Conservation (phyloP, 2,888 invertebrate species). For the Hydroisotoma schaefferi region DNA sequence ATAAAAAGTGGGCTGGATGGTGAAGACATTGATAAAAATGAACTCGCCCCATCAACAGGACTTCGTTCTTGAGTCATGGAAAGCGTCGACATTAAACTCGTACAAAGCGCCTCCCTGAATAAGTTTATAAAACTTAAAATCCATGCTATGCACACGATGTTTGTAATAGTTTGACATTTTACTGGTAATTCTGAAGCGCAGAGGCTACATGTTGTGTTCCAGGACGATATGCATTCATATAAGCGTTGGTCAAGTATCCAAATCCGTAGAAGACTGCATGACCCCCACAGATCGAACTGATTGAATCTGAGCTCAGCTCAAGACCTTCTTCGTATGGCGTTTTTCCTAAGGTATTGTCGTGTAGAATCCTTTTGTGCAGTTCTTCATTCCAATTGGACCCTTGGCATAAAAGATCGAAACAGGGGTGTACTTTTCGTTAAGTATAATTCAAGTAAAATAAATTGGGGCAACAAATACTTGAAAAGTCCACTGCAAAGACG, state of each 20-base stretch:
- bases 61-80: slow-evolving; percentile 11
- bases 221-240: slow-evolving; percentile 29
- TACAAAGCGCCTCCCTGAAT: slow-evolving; percentile 33
- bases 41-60: slow-evolving; percentile 13
- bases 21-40: slow-evolving; percentile 6
- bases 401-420: no score
- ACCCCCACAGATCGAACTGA: slow-evolving; percentile 34
- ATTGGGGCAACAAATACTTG: slow-evolving; percentile 29
- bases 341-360: slow-evolving; percentile 25
- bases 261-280: slow-evolving; percentile 38
- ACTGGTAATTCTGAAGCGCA: slow-evolving; percentile 34
- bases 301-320: slow-evolving; percentile 34
- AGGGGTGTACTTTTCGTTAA: no score
- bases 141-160: no score
- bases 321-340: slow-evolving; percentile 40
- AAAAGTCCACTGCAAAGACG: slow-evolving; percentile 38
- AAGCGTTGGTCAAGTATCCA: slow-evolving; percentile 24
- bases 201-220: slow-evolving; percentile 24
- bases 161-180: slow-evolving; percentile 1
- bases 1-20: neutral
- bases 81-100: slow-evolving; percentile 22
- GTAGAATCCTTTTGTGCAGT: slow-evolving; percentile 27
- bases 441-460: no score
- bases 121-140: no score
- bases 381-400: slow-evolving; percentile 38